Evolutionary conservation across 2,888 invertebrate genomes (phyloP).

Genomic region (Blastobasis adustella): DNA sequence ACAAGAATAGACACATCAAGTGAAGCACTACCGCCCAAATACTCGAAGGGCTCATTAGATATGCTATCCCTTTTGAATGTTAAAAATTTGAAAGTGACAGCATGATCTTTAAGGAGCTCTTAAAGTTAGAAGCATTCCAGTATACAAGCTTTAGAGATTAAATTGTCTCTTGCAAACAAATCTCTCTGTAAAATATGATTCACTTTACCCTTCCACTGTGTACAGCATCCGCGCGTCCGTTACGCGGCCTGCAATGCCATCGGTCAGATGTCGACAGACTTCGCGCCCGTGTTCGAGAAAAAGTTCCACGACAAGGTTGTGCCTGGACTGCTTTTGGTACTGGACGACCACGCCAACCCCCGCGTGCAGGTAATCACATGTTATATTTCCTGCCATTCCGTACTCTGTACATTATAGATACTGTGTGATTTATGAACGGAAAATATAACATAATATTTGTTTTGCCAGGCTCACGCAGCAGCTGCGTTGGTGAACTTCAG

Average conservation of each 20-base stretch:
- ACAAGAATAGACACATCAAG: too few species aligned
- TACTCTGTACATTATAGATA: too few species aligned
- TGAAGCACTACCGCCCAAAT: too few species aligned
- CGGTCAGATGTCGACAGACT: slow-evolving; percentile 99
- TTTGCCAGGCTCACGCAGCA: slow-evolving; percentile 80
- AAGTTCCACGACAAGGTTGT: slow-evolving; percentile 98
- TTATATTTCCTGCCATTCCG: too few species aligned
- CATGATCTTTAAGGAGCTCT: too few species aligned
- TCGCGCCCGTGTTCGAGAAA: slow-evolving; percentile 97
- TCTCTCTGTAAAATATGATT: not conserved
- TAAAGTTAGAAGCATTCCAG: too few species aligned
- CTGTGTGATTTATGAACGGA: too few species aligned
- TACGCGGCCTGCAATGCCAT: slow-evolving; percentile 99
- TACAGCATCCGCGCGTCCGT: slow-evolving; percentile 90
- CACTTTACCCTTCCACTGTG: not conserved
- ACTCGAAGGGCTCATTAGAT: too few species aligned
- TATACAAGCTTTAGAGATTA: too few species aligned
- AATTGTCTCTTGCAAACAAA: too few species aligned
- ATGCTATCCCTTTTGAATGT: too few species aligned
- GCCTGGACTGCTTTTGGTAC: slow-evolving; percentile 89
- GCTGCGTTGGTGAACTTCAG: slow-evolving; percentile 99
- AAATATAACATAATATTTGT: not conserved
- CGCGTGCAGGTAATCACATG: slow-evolving; percentile 84
- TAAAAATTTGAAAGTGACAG: too few species aligned
- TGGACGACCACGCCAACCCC: slow-evolving; percentile 94